Evolutionary conservation across 2,888 invertebrate genomes (phyloP).

Genomic region (Spialia ferax): DNA sequence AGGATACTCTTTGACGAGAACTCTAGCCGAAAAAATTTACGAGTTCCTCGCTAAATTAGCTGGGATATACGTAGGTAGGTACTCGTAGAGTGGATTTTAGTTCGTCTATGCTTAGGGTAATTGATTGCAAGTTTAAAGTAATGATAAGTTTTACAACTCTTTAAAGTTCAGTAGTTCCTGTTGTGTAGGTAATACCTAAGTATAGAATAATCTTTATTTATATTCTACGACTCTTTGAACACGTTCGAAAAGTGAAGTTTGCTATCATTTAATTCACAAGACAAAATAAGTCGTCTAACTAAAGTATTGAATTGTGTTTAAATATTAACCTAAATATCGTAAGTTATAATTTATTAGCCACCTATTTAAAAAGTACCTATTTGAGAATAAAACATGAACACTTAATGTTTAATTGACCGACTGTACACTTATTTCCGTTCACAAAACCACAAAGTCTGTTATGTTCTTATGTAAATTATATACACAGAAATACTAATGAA

Average conservation of each 20-base stretch:
- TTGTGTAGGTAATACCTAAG: too few relatives aligned
- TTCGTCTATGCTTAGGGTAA: background rate
- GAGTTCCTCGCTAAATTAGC: conserved; percentile 28
- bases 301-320: too few relatives aligned
- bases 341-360: too few relatives aligned
- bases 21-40: conserved; percentile 36
- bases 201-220: too few relatives aligned
- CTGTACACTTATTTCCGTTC: conserved; percentile 24
- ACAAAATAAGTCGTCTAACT: background rate
- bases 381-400: conserved; percentile 8
- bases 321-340: too few relatives aligned
- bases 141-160: background rate
- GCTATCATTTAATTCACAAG: background rate
- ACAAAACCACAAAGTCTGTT: conserved; percentile 29
- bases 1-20: conserved; percentile 51
- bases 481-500: conserved; percentile 36
- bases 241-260: background rate
- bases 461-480: conserved; percentile 25
- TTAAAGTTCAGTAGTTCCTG: too few relatives aligned
- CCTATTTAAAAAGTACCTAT: background rate
- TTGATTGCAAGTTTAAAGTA: background rate
- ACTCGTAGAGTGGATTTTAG: conserved; percentile 16
- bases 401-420: conserved; percentile 26
- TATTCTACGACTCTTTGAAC: too few relatives aligned
- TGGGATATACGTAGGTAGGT: too few relatives aligned